Base-by-base conservation (phyloP, 2,888 invertebrate genomes). In the Drosophila subquinaria region DNA sequence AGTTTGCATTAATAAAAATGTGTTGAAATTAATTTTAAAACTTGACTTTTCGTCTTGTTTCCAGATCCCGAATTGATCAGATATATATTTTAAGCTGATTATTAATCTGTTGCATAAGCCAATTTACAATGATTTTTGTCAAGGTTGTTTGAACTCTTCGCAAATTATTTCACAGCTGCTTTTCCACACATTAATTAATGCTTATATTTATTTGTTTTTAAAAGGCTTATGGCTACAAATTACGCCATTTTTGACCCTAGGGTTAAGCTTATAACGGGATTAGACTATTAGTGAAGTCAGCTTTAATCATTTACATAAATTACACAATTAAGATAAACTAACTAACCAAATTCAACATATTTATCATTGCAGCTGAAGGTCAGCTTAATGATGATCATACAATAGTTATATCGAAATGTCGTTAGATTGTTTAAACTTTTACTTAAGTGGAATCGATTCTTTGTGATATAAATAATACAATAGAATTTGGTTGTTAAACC, bases 231-330 rank as follows among this genome's bases (percentile, higher is more conserved):
- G 63, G 59, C 61, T 43, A 43, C 51, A 64, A n/a, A 48, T 63
- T 70, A 61, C 57, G 59, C 55, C 62, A 67, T 33, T 15, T 33
- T 13, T 36, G 42, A 17, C 60, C 78, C 65, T 53, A 38, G 48
- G 64, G 55, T 40, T 45, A 43, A 23, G 15, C 20, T 27, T 40
- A 23, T 38, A 79, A 76, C 87, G 55, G 62, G 52, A 53, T 59
- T 65, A n/a, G 50, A 38, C 57, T 69, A 81, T 83, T 86, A 73
- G 68, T 53, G 36, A 43, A 30, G 20, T 43, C 36, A 52, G 20
- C 48, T 53, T 67, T 51, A 57, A 67, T 20, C 13, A 79, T 83
- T 83, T 74, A 76, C 82, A 88, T 82, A 75, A 88, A 70, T 79
- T 65, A 27, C 52, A 40, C 51, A 50, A 30, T 45, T 55, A 11